Conservation (phyloP, 2,113 vertebrate genomes). For the Collichthys lucidus region DNA sequence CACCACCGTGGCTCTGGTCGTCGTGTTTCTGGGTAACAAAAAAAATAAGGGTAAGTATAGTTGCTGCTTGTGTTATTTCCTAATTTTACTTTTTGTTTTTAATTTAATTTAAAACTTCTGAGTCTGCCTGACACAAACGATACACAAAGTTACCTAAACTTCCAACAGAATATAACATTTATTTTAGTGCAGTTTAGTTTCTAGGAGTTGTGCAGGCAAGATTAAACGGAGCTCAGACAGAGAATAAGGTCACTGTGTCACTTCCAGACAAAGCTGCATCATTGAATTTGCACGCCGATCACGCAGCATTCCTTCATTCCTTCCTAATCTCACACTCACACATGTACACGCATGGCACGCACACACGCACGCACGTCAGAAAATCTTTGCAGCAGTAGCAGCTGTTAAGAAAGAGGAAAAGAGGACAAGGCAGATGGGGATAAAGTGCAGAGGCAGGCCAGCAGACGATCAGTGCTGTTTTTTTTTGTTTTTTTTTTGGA, state of each 20-base stretch:
- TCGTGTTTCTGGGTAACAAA: conserved; percentile 85
- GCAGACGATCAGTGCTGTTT: neutral
- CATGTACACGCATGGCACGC: neutral
- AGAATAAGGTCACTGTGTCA: conserved; percentile 46
- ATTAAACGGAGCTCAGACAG: neutral
- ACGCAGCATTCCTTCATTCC: conserved; percentile 4
- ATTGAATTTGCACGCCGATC: neutral
- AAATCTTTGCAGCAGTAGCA: conserved; percentile 36
- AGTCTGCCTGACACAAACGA: neutral
- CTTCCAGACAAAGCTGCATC: neutral
- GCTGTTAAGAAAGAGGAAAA: conserved; percentile 23
- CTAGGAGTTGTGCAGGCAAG: too few relatives aligned
- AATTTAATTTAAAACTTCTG: neutral
- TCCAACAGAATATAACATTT: neutral
- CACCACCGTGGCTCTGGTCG: conserved; percentile 92
- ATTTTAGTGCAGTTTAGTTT: neutral
- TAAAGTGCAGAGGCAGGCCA: conserved; percentile 18
- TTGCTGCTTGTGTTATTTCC: neutral
- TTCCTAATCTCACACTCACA: neutral
- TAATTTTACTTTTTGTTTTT: neutral
- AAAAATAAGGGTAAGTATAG: neutral
- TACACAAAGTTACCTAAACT: too few relatives aligned
- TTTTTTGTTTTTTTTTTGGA: neutral
- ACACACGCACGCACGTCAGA: neutral
- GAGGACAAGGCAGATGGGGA: conserved; percentile 16